These are phyloP conservation scores for Ranitomeya imitator DNA, from an alignment of 2,113 vertebrate species.

Conservation along the genomic window DNA sequence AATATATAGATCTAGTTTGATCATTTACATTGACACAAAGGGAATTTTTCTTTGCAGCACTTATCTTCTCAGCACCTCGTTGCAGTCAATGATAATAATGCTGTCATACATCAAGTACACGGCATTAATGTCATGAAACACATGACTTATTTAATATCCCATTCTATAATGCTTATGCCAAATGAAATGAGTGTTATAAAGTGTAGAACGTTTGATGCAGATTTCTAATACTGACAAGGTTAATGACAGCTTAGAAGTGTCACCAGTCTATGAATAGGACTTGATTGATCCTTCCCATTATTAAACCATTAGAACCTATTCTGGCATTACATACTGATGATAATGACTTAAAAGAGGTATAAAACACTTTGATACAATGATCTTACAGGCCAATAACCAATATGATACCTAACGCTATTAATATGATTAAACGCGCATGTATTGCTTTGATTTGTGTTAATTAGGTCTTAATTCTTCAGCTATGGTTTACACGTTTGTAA, in stretches of 20 bases:
- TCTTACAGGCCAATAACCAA: slow-evolving; percentile 26
- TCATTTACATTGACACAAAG: neutral
- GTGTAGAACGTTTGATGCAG: slow-evolving; percentile 42
- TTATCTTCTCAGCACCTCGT: slow-evolving; percentile 9
- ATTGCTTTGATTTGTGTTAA: slow-evolving; percentile 34
- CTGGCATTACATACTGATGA: slow-evolving; percentile 44
- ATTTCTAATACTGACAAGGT: slow-evolving; percentile 51
- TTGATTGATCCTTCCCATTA: slow-evolving; percentile 56
- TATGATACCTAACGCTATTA: slow-evolving; percentile 26
- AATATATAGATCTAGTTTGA: neutral
- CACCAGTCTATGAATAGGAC: slow-evolving; percentile 49
- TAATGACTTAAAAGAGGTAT: slow-evolving; percentile 49
- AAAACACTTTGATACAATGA: slow-evolving; percentile 44
- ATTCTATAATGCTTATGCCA: slow-evolving; percentile 48
- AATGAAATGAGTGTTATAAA: slow-evolving; percentile 52
- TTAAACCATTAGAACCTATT: slow-evolving; percentile 52
- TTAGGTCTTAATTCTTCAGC: slow-evolving; percentile 24
- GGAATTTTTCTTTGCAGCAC: neutral
- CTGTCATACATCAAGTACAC: slow-evolving; percentile 41
- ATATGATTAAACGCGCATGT: slow-evolving; percentile 12
- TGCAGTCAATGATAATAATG: slow-evolving; percentile 28
- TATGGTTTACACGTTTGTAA: slow-evolving; percentile 28
- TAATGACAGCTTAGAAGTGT: slow-evolving; percentile 52
- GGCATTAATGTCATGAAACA: slow-evolving; percentile 46
- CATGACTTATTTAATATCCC: slow-evolving; percentile 50